Conservation (phyloP, 2,113 vertebrate genomes). For the Siphamia tubifer region DNA sequence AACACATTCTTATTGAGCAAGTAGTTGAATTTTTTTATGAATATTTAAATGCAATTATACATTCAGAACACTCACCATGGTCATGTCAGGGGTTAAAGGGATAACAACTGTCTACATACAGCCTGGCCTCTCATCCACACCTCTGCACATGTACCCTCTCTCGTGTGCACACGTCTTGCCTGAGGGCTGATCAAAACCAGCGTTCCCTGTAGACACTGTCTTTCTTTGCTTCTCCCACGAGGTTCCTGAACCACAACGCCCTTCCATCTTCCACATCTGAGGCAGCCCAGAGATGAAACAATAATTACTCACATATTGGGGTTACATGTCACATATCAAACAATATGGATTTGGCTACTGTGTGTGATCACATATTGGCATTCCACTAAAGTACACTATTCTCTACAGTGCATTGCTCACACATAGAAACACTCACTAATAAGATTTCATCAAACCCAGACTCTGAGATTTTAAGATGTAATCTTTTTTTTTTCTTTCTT, state of each 20-base stretch:
- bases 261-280: constrained; percentile 57
- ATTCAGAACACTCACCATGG: too few relatives aligned
- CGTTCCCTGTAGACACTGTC: constrained; percentile 14
- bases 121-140: not conserved
- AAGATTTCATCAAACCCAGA: not conserved
- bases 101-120: not conserved
- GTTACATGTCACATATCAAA: constrained; percentile 68
- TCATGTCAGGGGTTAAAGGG: too few relatives aligned
- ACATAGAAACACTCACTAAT: constrained; percentile 6
- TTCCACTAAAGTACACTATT: constrained; percentile 11
- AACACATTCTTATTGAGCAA: too few relatives aligned
- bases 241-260: constrained; percentile 20
- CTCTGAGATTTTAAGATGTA: constrained; percentile 3
- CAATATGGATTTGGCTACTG: constrained; percentile 49
- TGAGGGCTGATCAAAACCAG: constrained; percentile 41
- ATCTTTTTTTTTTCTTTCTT: constrained; percentile 16
- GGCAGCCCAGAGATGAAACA: constrained; percentile 46
- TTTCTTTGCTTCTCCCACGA: not conserved
- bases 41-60: too few relatives aligned
- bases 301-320: constrained; percentile 57
- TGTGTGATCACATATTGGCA: constrained; percentile 57
- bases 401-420: not conserved
- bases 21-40: too few relatives aligned
- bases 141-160: not conserved
- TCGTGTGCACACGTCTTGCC: constrained; percentile 3